Evolutionary conservation across 1,140 invertebrate species (phyloP).

Genomic region (Andrena cerasifolii): DNA sequence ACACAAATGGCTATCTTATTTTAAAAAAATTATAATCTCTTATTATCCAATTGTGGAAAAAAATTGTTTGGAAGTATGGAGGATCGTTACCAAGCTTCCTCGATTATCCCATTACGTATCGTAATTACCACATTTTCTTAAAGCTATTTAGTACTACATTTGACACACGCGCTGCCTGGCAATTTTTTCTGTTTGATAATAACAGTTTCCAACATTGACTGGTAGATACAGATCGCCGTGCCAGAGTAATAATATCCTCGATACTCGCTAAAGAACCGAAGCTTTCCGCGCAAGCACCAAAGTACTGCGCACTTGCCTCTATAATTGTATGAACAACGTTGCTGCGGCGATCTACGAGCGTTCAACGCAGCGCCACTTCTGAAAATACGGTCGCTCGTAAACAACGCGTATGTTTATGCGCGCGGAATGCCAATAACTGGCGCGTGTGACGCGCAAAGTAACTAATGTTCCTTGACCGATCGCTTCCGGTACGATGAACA

Average conservation of each 20-base stretch:
- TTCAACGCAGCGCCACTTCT: slow-evolving; percentile 1
- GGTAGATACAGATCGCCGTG: no score
- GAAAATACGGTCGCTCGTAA: slow-evolving; percentile 39
- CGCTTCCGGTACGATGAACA: slow-evolving; percentile 14
- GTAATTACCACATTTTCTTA: no score
- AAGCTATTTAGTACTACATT: no score
- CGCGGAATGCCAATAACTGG: slow-evolving; percentile 30
- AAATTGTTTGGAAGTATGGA: no score
- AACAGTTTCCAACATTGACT: no score
- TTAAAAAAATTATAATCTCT: background rate
- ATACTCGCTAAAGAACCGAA: slow-evolving; percentile 15
- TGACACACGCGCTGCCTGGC: no score
- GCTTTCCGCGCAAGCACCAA: background rate
- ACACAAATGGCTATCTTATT: background rate
- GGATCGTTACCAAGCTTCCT: no score
- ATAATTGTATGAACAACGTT: slow-evolving; percentile 16
- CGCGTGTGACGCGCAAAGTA: slow-evolving; percentile 26
- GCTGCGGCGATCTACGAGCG: slow-evolving; percentile 16
- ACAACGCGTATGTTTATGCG: slow-evolving; percentile 28
- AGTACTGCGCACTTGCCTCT: slow-evolving; percentile 11
- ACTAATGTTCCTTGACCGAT: slow-evolving; percentile 28
- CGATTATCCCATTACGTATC: no score
- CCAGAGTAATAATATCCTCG: no score
- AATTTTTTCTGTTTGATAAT: no score
- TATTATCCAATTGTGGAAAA: no score